Evolutionary conservation across 2,888 invertebrate genomes (phyloP), one percentile per base, ranked within the genome.

Genomic region (Chrysolina americana): DNA sequence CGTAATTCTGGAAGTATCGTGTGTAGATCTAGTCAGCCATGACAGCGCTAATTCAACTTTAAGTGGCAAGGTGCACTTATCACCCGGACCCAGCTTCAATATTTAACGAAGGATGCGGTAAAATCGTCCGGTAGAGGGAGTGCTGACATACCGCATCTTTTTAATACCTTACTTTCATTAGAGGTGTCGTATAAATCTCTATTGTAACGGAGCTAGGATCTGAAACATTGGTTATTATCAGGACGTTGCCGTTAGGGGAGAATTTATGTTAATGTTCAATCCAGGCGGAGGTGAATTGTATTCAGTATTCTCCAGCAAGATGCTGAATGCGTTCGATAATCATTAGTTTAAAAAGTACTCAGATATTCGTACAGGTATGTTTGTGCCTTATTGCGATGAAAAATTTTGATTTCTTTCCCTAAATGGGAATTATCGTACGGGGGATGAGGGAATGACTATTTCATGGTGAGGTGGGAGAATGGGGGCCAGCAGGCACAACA

Each of bases 91-190:
- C 86, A 86, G 86, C 84, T 84, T 87, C 86, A 86, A 87, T 87
- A 87, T 87, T 87, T 86, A 86, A 86, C 86, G 82, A 83, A 79
- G 82, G 81, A 79, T 79, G 81, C 82, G 82, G 83, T 83, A 82
- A 83, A 83, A 83, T 80, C 78, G 77, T 71, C 78, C 79, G 78
- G 71, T 73, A 68, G 80, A 78, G 80, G 80, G 82, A 79, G 82
- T 79, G 83, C 83, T 84, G 83, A 84, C 84, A 82, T 83, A 80
- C 82, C 80, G 82, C 85, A 83, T 85, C 87, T 87, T 87, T 88
- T 87, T 87, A 87, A 87, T 87, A 85, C 85, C 84, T 81, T 83
- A 84, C 86, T 87, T 87, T 88, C 87, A 88, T 88, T 88, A 88
- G 84, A 84, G 86, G 84, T 81, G 80, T 81, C 81, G 81, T 84